Evolutionary conservation across 2,797 vertebrate genomes (phyloP).

Genomic region (Nannoperca obscura): DNA sequence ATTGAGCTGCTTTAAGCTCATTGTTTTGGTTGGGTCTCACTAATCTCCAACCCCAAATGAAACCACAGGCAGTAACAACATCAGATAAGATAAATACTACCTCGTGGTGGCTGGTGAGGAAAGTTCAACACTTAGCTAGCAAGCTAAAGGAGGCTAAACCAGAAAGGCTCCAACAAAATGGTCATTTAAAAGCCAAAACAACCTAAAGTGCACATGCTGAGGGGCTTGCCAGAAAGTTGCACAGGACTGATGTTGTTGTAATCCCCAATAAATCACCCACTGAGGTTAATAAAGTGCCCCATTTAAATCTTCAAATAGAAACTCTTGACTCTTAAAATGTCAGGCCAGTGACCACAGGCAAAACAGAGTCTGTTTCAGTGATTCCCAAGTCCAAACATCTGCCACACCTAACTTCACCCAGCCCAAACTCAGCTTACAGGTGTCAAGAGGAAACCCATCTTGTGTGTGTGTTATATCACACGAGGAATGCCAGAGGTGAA

Average conservation of each 20-base stretch:
- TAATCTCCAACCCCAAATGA: not conserved
- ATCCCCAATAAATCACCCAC: conserved; percentile 18
- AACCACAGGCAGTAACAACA: not conserved
- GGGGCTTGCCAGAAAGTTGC: not conserved
- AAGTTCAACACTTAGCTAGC: not conserved
- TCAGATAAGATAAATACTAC: not conserved
- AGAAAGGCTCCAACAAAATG: no score
- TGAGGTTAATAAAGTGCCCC: conserved; percentile 18
- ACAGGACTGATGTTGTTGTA: conserved; percentile 8
- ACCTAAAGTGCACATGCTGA: not conserved
- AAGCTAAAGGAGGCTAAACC: conserved; percentile 5
- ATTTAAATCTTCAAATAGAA: conserved; percentile 44
- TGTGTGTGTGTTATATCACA: conserved; percentile 47
- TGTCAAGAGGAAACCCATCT: conserved; percentile 42
- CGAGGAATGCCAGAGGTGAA: conserved; percentile 54
- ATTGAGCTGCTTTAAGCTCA: not conserved
- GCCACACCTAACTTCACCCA: conserved; percentile 62
- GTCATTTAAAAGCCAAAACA: conserved; percentile 12
- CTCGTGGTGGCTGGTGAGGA: not conserved
- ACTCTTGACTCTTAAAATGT: not conserved
- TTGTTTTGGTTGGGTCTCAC: not conserved
- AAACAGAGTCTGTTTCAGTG: conserved; percentile 43
- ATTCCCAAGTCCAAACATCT: conserved; percentile 64
- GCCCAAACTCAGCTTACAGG: conserved; percentile 58
- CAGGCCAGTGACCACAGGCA: conserved; percentile 31